Percentiles rank a stretch among this genome's conserved stretches.
phyloP scores from a whole-genome alignment of 2,113 vertebrate genomes.

The Cromileptes altivelis region DNA sequence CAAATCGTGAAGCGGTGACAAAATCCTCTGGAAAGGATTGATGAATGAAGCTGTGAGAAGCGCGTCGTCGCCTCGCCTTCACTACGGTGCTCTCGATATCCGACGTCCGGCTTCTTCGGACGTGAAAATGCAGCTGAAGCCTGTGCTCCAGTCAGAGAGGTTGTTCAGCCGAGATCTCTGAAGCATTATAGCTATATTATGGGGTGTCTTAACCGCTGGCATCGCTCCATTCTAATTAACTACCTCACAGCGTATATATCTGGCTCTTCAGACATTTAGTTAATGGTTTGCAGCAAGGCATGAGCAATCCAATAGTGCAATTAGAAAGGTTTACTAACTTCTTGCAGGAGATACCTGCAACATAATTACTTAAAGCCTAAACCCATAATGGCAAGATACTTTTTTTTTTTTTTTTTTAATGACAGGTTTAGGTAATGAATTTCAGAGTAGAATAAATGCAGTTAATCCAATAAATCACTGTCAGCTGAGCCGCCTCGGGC shows the following conservation, averaged over 20 bases:
- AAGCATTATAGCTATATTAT: slow-evolving; percentile 67
- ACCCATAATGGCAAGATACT: slow-evolving; percentile 32
- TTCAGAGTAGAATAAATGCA: slow-evolving; percentile 40
- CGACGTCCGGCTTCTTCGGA: slow-evolving; percentile 29
- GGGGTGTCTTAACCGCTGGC: slow-evolving; percentile 68
- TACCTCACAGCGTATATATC: slow-evolving; percentile 69
- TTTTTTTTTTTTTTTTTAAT: not conserved
- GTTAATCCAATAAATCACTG: slow-evolving; percentile 53
- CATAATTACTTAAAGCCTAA: slow-evolving; percentile 67
- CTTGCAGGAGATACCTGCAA: slow-evolving; percentile 64
- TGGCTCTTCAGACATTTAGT: slow-evolving; percentile 69
- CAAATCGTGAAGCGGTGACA: slow-evolving; percentile 18
- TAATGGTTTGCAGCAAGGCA: slow-evolving; percentile 75
- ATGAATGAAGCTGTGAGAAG: slow-evolving; percentile 32
- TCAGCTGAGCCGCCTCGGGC: slow-evolving; percentile 12
- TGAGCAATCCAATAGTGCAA: slow-evolving; percentile 70
- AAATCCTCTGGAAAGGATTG: slow-evolving; percentile 20
- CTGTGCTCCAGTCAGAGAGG: slow-evolving; percentile 28
- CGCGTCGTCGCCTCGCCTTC: not conserved
- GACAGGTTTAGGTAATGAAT: slow-evolving; percentile 52
- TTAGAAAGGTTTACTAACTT: slow-evolving; percentile 78
- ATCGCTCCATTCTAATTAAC: slow-evolving; percentile 77
- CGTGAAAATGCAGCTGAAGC: slow-evolving; percentile 26
- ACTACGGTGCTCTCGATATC: slow-evolving; percentile 1
- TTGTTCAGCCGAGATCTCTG: slow-evolving; percentile 34